Conservation (phyloP, 2,113 vertebrate genomes). For the Myodes glareolus region DNA sequence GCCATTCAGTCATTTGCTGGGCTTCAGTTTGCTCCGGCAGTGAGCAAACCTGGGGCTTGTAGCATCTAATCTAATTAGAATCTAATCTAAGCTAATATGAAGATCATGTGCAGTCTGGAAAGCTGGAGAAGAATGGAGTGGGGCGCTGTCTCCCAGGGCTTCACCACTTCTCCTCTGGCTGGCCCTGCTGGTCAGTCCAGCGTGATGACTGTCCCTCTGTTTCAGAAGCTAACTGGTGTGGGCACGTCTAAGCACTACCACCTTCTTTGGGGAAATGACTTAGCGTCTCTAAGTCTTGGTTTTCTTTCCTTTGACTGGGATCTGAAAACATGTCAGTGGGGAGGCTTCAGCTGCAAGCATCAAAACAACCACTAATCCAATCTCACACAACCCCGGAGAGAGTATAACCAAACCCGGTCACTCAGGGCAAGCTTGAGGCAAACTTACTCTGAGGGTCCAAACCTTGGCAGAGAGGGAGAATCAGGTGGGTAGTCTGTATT, state of each 20-base stretch:
- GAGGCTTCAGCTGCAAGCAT: not conserved
- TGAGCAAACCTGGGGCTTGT: not conserved
- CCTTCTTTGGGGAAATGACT: not conserved
- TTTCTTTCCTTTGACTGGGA: constrained; percentile 11
- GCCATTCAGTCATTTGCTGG: not conserved
- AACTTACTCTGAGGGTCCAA: not conserved
- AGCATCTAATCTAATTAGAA: not conserved
- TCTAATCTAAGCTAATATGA: not conserved
- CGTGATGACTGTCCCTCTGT: not conserved
- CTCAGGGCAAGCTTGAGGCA: not conserved
- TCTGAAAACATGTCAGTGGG: not conserved
- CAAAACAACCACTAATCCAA: not conserved
- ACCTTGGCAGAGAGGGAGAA: not conserved
- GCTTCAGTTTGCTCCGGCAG: not conserved
- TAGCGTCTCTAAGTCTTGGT: not conserved
- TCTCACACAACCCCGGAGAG: not conserved
- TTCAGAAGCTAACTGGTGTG: not conserved
- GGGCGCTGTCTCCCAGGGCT: not conserved
- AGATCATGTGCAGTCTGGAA: not conserved
- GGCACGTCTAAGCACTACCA: not conserved
- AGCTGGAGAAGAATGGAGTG: not conserved
- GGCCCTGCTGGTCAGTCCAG: not conserved
- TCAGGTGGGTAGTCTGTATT: not conserved
- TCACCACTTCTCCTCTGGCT: not conserved
- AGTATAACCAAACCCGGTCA: not conserved